Conservation (phyloP, 1,140 invertebrate species). For the Drosophila simulans region DNA sequence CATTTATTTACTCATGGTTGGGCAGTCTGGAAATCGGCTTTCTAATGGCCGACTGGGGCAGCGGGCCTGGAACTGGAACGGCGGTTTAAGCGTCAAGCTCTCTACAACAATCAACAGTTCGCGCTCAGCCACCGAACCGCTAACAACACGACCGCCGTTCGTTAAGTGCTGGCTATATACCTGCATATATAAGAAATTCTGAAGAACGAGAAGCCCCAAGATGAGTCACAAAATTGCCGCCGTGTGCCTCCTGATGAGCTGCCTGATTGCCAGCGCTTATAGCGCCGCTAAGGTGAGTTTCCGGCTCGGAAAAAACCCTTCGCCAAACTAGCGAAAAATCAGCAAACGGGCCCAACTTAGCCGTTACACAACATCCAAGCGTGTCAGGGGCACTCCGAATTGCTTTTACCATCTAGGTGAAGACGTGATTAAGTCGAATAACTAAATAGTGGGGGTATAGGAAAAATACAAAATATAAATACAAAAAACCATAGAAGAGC, state of each 20-base stretch:
- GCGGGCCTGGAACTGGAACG: background rate
- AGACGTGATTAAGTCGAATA: constrained; percentile 29
- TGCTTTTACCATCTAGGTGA: constrained; percentile 18
- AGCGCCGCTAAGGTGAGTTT: constrained; percentile 77
- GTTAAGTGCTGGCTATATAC: constrained; percentile 1
- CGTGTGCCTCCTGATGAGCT: constrained; percentile 54
- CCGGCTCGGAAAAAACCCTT: constrained; percentile 20
- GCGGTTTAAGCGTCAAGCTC: constrained; percentile 30
- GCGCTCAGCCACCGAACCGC: constrained; percentile 55
- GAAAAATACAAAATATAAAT: background rate
- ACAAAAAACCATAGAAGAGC: constrained; percentile 14
- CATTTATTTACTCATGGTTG: no score
- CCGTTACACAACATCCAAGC: constrained; percentile 45
- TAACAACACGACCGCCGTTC: constrained; percentile 30
- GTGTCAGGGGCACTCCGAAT: constrained; percentile 33
- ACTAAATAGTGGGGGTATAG: constrained; percentile 1
- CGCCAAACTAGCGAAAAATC: constrained; percentile 13
- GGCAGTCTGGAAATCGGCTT: constrained; percentile 37
- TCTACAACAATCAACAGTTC: constrained; percentile 61
- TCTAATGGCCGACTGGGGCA: background rate
- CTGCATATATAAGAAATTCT: background rate
- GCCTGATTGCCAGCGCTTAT: constrained; percentile 61
- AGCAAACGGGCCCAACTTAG: background rate
- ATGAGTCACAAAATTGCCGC: constrained; percentile 75
- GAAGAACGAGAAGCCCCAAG: constrained; percentile 43